Percentiles rank a stretch among this genome's conserved stretches.
Conservation (phyloP, 2,888 invertebrate genomes). For the Cantharis nigra region DNA sequence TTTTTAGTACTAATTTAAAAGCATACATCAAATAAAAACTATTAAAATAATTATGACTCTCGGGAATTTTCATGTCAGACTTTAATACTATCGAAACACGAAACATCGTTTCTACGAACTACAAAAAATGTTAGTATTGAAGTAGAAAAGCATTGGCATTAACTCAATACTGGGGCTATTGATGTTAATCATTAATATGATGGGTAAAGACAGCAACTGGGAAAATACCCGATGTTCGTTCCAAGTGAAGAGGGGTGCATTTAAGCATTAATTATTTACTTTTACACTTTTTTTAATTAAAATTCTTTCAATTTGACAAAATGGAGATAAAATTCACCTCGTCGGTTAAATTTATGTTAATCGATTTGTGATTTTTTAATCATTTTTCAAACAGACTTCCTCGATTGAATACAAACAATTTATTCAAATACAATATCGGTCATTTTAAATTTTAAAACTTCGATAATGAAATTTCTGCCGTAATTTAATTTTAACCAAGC, state of each 20-base stretch:
- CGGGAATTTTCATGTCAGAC: constrained; percentile 31
- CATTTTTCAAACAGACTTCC: background rate
- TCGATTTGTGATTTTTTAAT: background rate
- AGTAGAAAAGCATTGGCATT: constrained; percentile 31
- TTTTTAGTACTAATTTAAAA: constrained; percentile 9
- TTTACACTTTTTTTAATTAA: background rate
- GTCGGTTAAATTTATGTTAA: background rate
- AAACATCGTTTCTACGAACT: constrained; percentile 28
- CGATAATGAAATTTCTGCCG: too few species aligned
- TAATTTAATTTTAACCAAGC: too few species aligned
- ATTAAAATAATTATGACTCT: constrained; percentile 31
- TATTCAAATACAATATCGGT: background rate
- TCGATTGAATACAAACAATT: background rate
- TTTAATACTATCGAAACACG: constrained; percentile 32
- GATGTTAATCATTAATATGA: constrained; percentile 36
- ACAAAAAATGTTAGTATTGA: constrained; percentile 26
- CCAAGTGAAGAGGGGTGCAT: constrained; percentile 7
- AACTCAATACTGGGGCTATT: constrained; percentile 29
- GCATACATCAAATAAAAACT: constrained; percentile 13
- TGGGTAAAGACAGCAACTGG: constrained; percentile 30
- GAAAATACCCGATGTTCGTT: constrained; percentile 27
- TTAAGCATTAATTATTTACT: background rate
- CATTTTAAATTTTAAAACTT: too few species aligned
- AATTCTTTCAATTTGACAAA: background rate
- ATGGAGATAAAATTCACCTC: background rate